Base-by-base conservation (phyloP, 2,113 vertebrate genomes). In the Cinclus cinclus region DNA sequence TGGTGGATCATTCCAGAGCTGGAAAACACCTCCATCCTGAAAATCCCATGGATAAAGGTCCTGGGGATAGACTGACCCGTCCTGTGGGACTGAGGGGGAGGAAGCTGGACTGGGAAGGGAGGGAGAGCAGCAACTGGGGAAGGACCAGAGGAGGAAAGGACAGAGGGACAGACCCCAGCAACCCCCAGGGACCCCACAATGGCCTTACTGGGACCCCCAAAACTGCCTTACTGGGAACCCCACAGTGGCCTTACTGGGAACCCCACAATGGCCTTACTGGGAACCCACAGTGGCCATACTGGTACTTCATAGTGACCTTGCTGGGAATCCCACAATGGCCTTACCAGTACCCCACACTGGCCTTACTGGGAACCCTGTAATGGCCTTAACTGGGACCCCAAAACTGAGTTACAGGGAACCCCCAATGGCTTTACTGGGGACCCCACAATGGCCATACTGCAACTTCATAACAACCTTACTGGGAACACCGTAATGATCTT, bases 41-140 rank as follows among this genome's bases (percentile, higher is more conserved):
- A 52, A 83, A 49, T 23, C 33, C 39, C 28, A 2, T 4, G 11
- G 56, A 7, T 4, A 2, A 27, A 15, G 15, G 27, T 11, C 3
- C 41, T 4, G 3, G n/a, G 0, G 11, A 37, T 2, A 6, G 41
- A 17, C 14, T 11, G 62, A 11, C 5, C 37, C 49, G 2, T 13
- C 49, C 52, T 1, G 6, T 11, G 28, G 7, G 5, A 14, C 1
- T 2, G 4, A 10, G 3, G n/a, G 49, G 13, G 9, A 30, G 8
- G 46, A 15, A 19, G 24, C 7, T 1, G 1, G 17, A 23, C 1
- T 5, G 7, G 73, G 17, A 39, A 12, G 24, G 55, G 22, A 46
- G 0, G 4, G 30, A 8, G n/a, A 49, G 7, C 9, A 16, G 5
- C 0, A 5, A 7, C 6, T 7, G 6, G 35, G 39, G 41, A 10